Percentiles rank a stretch among this genome's conserved stretches.
Conservation (phyloP, 2,113 vertebrate species). For the Montifringilla adamsi region DNA sequence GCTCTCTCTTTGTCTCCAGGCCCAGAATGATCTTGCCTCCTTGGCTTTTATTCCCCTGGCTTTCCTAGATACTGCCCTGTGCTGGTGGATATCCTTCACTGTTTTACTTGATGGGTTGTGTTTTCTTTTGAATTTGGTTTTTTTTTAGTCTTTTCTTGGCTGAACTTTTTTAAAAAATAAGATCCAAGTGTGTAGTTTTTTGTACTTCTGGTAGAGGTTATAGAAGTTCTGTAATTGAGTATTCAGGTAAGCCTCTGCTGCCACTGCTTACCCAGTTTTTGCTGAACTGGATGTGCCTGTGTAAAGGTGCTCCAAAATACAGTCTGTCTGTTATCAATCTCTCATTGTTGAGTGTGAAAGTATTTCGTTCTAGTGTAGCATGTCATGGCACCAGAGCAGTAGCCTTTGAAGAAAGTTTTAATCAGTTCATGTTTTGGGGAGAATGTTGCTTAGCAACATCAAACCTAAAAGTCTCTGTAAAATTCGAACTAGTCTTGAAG, state of each 20-base stretch:
- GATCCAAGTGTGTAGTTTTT: background rate
- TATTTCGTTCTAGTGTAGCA: background rate
- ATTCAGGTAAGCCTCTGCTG: constrained; percentile 35
- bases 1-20: constrained; percentile 81
- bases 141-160: constrained; percentile 30
- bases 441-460: background rate
- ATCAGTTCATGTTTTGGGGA: background rate
- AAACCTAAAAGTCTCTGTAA: background rate
- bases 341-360: background rate
- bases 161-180: background rate
- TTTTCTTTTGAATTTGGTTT: constrained; percentile 56
- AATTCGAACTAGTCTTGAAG: background rate
- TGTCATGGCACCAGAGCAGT: background rate
- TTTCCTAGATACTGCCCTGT: constrained; percentile 87
- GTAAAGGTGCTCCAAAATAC: background rate
- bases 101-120: constrained; percentile 59
- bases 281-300: background rate
- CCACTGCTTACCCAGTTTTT: background rate
- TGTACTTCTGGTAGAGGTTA: background rate
- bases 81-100: constrained; percentile 87
- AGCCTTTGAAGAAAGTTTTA: background rate
- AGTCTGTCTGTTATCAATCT: background rate
- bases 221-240: background rate
- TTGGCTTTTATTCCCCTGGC: constrained; percentile 87
- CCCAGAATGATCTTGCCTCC: constrained; percentile 85